Conservation (phyloP, 2,113 vertebrate genomes). For the Isurus oxyrinchus region DNA sequence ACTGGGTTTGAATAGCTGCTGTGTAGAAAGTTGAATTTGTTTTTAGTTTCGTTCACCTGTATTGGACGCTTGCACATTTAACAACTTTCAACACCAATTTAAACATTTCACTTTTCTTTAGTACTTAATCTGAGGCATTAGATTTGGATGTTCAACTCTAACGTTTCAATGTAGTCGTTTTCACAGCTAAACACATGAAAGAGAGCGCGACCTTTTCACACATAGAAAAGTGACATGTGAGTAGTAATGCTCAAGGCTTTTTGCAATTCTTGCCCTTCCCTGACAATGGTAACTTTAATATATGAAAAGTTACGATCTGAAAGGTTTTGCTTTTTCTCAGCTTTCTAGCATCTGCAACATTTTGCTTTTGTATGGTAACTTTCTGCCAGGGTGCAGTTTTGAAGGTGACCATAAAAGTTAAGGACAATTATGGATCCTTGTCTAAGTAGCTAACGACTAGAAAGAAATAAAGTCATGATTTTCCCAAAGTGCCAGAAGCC, state of each 20-base stretch:
- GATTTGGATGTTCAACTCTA: background rate
- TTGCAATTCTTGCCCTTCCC: background rate
- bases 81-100: background rate
- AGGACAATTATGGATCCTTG: background rate
- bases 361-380: background rate
- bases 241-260: no score
- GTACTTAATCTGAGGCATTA: background rate
- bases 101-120: background rate
- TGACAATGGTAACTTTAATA: no score
- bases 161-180: background rate
- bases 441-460: background rate
- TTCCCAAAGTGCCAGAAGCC: background rate
- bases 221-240: background rate
- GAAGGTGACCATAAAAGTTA: background rate
- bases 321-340: background rate
- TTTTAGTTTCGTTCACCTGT: background rate
- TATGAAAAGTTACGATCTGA: background rate
- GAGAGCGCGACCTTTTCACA: background rate
- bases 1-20: background rate
- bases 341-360: background rate
- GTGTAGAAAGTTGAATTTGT: background rate
- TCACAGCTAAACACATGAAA: background rate
- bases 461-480: background rate
- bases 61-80: background rate
- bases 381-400: background rate